Conservation (phyloP, 2,797 vertebrate species). For the Xyrichtys novacula region DNA sequence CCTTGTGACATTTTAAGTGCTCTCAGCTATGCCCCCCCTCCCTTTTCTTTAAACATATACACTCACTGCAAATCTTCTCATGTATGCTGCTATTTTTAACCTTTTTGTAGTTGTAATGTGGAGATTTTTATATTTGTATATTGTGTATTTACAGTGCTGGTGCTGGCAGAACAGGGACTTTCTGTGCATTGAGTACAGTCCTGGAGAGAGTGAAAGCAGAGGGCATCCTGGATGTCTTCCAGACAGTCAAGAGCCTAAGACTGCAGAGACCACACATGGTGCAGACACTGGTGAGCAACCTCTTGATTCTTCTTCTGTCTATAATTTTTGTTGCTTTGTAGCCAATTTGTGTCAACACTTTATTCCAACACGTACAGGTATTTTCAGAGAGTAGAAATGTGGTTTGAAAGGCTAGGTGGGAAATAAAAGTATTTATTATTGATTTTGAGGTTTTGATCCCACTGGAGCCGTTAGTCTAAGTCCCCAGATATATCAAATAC, state of each 20-base stretch:
- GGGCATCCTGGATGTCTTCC: slow-evolving; percentile 98
- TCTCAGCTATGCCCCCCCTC: background rate
- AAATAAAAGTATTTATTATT: no score
- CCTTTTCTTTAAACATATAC: slow-evolving; percentile 8
- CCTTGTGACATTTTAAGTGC: slow-evolving; percentile 43
- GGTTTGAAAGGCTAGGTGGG: no score
- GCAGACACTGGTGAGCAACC: slow-evolving; percentile 95
- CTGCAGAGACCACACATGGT: slow-evolving; percentile 99
- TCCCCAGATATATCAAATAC: no score
- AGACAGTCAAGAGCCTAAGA: slow-evolving; percentile 98
- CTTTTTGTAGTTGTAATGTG: background rate
- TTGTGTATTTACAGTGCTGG: slow-evolving; percentile 87
- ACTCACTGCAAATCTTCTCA: slow-evolving; percentile 5
- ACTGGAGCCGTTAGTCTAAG: no score
- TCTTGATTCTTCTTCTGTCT: background rate
- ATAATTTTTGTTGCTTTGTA: no score
- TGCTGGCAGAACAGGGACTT: slow-evolving; percentile 96
- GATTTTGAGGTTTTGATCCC: no score
- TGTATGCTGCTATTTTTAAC: slow-evolving; percentile 1
- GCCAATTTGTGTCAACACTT: no score
- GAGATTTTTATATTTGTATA: background rate
- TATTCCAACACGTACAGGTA: no score
- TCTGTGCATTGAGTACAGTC: slow-evolving; percentile 98
- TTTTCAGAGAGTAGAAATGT: no score
- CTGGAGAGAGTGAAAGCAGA: slow-evolving; percentile 98